These are phyloP conservation scores for Pyxicephalus adspersus DNA, from an alignment of 2,113 vertebrate species.

Conservation along the genomic window DNA sequence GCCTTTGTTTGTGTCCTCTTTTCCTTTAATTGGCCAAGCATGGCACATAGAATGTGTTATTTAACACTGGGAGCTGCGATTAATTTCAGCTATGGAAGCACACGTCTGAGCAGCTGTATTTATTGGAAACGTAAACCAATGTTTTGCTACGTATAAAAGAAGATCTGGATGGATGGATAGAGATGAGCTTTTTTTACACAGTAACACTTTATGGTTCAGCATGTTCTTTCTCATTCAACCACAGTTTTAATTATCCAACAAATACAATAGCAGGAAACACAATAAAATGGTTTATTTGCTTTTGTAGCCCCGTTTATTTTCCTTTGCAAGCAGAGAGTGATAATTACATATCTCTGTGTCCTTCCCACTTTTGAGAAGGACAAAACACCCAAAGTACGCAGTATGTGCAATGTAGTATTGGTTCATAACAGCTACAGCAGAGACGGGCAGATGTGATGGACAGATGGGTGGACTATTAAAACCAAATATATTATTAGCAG, in stretches of 20 bases:
- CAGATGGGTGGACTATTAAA: constrained; percentile 65
- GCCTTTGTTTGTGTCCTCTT: neutral
- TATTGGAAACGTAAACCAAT: constrained; percentile 34
- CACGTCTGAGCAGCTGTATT: constrained; percentile 34
- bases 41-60: constrained; percentile 31
- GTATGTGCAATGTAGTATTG: constrained; percentile 57
- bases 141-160: constrained; percentile 15
- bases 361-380: constrained; percentile 53
- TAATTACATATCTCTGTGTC: constrained; percentile 48
- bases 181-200: constrained; percentile 1
- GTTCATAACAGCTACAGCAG: constrained; percentile 62
- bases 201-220: constrained; percentile 27
- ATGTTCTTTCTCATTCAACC: constrained; percentile 30
- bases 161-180: constrained; percentile 15
- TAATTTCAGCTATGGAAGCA: constrained; percentile 16
- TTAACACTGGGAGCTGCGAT: constrained; percentile 27
- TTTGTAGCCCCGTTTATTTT: constrained; percentile 46
- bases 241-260: constrained; percentile 38
- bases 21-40: constrained; percentile 21
- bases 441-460: constrained; percentile 63
- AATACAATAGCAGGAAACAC: constrained; percentile 13
- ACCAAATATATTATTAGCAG: constrained; percentile 65
- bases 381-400: constrained; percentile 51
- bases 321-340: constrained; percentile 17
- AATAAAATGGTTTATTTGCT: constrained; percentile 47